These are phyloP conservation scores for Lemur catta DNA, from an alignment of 2,797 vertebrate genomes.

Conservation along the genomic window DNA sequence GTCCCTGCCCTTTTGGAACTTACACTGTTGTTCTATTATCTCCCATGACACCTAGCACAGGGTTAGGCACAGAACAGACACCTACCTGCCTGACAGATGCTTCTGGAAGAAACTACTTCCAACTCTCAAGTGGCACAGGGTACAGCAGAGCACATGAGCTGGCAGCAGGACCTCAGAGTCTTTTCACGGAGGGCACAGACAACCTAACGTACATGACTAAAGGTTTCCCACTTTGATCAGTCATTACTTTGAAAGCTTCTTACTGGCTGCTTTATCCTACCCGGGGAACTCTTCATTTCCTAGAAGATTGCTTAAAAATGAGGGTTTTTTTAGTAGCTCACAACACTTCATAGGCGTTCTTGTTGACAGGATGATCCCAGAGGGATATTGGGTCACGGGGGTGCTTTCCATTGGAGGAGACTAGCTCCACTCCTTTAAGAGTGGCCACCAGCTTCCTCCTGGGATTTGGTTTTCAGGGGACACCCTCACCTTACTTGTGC, in stretches of 20 bases:
- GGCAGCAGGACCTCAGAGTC: neutral
- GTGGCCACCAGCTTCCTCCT: slow-evolving; percentile 7
- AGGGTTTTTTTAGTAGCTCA: neutral
- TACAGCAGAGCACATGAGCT: neutral
- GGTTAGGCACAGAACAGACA: neutral
- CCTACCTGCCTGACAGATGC: neutral
- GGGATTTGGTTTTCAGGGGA: slow-evolving; percentile 18
- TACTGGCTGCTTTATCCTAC: slow-evolving; percentile 20
- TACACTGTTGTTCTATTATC: neutral
- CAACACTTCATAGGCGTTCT: neutral
- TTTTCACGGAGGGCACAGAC: neutral
- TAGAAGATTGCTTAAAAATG: neutral
- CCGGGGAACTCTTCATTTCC: neutral
- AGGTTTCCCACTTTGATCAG: neutral
- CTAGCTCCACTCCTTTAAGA: neutral
- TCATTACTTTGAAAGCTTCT: slow-evolving; percentile 37
- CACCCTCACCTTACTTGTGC: neutral
- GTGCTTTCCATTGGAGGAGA: neutral
- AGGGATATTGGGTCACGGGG: neutral
- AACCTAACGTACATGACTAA: neutral
- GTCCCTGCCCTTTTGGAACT: neutral
- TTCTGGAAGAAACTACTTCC: slow-evolving; percentile 28
- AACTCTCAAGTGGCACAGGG: neutral
- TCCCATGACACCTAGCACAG: neutral
- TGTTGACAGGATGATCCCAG: neutral